These are phyloP conservation scores for Actinernus sp. DNA, from an alignment of 92 coral and sea anemone species.

Conservation along the genomic window DNA sequence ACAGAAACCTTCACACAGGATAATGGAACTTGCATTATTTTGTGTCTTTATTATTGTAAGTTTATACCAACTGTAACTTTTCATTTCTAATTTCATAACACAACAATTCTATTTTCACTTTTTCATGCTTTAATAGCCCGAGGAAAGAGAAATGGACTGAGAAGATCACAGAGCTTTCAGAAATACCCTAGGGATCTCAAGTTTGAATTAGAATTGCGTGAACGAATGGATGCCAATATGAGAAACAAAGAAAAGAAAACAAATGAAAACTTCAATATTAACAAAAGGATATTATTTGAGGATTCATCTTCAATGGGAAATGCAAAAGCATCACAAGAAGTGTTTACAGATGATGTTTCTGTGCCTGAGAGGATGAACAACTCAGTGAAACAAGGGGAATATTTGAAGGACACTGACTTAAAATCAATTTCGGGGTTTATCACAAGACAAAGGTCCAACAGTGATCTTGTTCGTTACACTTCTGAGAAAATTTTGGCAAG, in stretches of 20 bases:
- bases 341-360: background rate
- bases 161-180: conserved; percentile 68
- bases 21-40: too few relatives aligned
- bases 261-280: too few relatives aligned
- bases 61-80: too few relatives aligned
- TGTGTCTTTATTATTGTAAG: too few relatives aligned
- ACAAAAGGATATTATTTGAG: background rate
- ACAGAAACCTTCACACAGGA: too few relatives aligned
- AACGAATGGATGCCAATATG: conserved; percentile 18
- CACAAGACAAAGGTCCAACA: conserved; percentile 35
- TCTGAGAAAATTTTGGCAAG: background rate
- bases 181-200: conserved; percentile 19
- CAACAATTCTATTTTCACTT: background rate
- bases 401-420: background rate
- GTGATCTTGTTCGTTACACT: conserved; percentile 35
- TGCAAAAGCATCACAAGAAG: background rate
- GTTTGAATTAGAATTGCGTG: conserved; percentile 24
- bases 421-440: background rate
- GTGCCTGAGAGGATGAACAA: background rate
- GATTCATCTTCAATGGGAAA: background rate
- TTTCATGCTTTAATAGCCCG: conserved; percentile 13
- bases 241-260: background rate
- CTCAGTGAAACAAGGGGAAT: too few relatives aligned
- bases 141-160: conserved; percentile 49
- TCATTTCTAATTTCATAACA: too few relatives aligned